phyloP scores from a whole-genome alignment of 2,888 invertebrate genomes.

The Amblyjoppa fuscipennis region DNA sequence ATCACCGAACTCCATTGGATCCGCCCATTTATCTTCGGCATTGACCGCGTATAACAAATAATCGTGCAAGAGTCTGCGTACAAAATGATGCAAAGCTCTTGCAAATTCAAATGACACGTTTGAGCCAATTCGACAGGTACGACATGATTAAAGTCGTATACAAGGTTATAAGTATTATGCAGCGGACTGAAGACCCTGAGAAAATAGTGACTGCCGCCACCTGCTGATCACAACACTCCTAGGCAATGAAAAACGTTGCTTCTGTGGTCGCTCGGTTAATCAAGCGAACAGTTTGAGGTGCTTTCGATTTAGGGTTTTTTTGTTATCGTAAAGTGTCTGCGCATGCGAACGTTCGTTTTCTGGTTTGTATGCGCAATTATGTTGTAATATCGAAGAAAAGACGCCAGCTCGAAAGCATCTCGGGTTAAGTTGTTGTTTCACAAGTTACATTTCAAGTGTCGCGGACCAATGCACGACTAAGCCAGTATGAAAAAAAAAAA shows the following conservation, averaged over 20 bases:
- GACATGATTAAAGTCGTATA: neutral
- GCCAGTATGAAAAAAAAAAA: neutral
- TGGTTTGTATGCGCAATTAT: neutral
- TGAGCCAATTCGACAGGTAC: neutral
- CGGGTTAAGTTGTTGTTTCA: neutral
- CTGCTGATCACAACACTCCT: neutral
- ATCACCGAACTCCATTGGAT: neutral
- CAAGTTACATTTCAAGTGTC: neutral
- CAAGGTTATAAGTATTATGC: neutral
- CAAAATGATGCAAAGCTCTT: neutral
- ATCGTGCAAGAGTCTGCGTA: neutral
- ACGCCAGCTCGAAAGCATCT: neutral
- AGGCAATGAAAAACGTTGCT: neutral
- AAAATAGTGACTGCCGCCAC: neutral
- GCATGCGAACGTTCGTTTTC: neutral
- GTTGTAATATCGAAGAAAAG: neutral
- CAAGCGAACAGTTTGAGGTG: neutral
- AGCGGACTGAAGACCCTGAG: neutral
- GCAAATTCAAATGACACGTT: neutral
- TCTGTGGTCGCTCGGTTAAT: neutral
- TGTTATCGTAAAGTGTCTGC: neutral
- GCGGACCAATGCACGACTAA: neutral
- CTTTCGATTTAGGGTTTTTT: neutral
- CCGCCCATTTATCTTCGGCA: neutral
- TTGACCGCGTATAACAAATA: neutral